Percentiles rank a stretch among this genome's conserved stretches.
phyloP scores from a whole-genome alignment of 1,140 invertebrate genomes.

The Maniola jurtina region DNA sequence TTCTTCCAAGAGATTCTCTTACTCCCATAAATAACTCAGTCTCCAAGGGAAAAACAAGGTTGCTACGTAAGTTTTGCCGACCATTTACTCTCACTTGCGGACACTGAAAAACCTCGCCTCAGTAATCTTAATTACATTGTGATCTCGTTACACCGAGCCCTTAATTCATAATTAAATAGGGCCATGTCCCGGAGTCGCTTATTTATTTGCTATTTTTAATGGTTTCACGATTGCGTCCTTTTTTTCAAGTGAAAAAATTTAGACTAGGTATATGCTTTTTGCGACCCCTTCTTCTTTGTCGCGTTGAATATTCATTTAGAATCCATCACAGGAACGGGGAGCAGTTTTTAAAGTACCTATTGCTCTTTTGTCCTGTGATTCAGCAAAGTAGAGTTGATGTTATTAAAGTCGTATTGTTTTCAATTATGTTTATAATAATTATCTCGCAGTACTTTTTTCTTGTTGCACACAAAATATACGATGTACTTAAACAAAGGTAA shows the following conservation, averaged over 20 bases:
- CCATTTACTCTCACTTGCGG: constrained; percentile 65
- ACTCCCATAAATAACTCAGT: constrained; percentile 35
- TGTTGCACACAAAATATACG: not conserved
- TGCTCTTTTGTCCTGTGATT: constrained; percentile 41
- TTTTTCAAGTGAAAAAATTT: constrained; percentile 59
- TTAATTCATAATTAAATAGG: constrained; percentile 78
- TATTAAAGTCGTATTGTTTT: not conserved
- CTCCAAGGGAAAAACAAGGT: constrained; percentile 46
- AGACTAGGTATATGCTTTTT: constrained; percentile 56
- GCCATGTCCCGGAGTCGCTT: constrained; percentile 62
- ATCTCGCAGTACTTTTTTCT: not conserved
- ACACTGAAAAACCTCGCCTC: constrained; percentile 64
- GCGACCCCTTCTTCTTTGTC: constrained; percentile 68
- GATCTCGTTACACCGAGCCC: constrained; percentile 71
- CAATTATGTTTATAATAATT: not conserved
- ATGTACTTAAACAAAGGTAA: not conserved
- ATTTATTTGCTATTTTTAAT: constrained; percentile 72
- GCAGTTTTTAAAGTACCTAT: constrained; percentile 65
- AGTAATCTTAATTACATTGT: constrained; percentile 78
- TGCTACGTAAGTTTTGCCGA: constrained; percentile 50
- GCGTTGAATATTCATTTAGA: constrained; percentile 74
- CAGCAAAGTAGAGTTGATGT: not conserved
- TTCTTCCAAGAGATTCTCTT: constrained; percentile 18
- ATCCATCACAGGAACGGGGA: constrained; percentile 66
- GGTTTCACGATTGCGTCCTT: constrained; percentile 59